Conservation (phyloP, 2,113 vertebrate genomes). For the Psephotus haematonotus region DNA sequence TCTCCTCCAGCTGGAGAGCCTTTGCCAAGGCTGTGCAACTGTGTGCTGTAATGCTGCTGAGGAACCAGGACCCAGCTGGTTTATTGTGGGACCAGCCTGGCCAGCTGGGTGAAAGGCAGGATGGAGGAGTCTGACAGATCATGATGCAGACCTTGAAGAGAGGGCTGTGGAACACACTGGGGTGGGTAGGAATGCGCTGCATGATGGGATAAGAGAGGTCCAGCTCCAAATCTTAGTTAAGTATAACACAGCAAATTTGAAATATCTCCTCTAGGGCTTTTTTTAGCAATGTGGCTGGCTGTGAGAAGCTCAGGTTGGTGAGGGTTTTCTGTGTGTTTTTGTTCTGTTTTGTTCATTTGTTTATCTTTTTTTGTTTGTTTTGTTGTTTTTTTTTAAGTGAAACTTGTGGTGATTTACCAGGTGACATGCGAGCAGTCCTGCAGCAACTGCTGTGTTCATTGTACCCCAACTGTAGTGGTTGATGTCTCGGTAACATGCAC, state of each 20-base stretch:
- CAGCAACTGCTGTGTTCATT: neutral
- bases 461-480: neutral
- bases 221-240: neutral
- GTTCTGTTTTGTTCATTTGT: neutral
- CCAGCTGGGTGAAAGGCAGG: neutral
- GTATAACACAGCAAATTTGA: neutral
- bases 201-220: accelerated
- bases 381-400: neutral
- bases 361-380: neutral
- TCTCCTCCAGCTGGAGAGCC: neutral
- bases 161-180: neutral
- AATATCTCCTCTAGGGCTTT: neutral
- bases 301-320: neutral
- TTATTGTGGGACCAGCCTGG: neutral
- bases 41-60: neutral
- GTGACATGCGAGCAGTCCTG: neutral
- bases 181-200: neutral
- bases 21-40: neutral
- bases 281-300: neutral
- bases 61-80: neutral
- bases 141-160: neutral
- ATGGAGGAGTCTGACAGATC: neutral
- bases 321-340: neutral
- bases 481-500: neutral
- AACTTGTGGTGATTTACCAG: neutral